Conservation (phyloP, 2,797 vertebrate species). For the Salmo trutta region DNA sequence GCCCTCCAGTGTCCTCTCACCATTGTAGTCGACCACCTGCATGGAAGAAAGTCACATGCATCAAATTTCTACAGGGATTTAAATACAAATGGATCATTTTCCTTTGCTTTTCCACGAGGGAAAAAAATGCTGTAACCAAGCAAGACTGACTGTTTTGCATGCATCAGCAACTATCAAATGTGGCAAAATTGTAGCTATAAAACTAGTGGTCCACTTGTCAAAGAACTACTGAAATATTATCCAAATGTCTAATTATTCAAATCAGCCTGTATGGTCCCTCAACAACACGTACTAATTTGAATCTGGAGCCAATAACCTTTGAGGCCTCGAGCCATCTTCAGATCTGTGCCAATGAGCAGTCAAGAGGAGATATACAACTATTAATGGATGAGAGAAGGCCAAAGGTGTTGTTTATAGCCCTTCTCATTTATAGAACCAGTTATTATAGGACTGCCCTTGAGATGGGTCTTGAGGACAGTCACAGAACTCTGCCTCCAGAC, state of each 20-base stretch:
- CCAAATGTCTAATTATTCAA: too few relatives aligned
- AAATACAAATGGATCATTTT: not conserved
- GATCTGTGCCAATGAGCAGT: not conserved
- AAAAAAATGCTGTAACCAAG: not conserved
- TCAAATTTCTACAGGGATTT: not conserved
- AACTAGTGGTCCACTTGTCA: not conserved
- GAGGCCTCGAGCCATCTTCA: too few relatives aligned
- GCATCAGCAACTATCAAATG: not conserved
- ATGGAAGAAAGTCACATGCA: not conserved
- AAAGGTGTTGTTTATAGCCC: not conserved
- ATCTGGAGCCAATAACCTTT: not conserved
- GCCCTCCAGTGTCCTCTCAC: slow-evolving; percentile 93
- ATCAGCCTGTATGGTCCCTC: too few relatives aligned
- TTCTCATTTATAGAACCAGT: not conserved
- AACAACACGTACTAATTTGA: not conserved
- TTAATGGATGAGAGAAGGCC: not conserved
- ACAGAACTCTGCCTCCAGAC: slow-evolving; percentile 2
- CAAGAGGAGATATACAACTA: not conserved
- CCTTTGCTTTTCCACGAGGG: too few relatives aligned
- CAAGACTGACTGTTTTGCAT: not conserved
- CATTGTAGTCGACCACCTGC: slow-evolving; percentile 95
- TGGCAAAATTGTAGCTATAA: not conserved
- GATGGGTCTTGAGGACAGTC: slow-evolving; percentile 2
- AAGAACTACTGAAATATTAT: too few relatives aligned
- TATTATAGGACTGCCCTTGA: slow-evolving; percentile 4